A percentile compares a stretch with the other conserved stretches of the same genome.
phyloP scores from a whole-genome alignment of 1,140 invertebrate genomes.

The Nomia melanderi region DNA sequence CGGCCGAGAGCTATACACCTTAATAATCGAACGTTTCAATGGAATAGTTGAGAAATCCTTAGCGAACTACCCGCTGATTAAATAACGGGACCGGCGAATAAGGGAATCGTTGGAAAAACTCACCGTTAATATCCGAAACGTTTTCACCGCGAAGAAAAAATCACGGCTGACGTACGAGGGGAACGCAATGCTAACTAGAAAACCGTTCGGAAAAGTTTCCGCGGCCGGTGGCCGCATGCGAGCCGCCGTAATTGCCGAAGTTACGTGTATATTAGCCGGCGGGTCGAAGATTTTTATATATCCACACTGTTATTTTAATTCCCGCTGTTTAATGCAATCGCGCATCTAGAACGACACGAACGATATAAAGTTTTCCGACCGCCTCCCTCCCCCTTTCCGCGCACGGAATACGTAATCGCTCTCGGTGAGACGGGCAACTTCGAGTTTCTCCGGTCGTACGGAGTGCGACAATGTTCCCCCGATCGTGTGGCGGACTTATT shows the following conservation, averaged over 20 bases:
- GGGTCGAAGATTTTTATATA: constrained; percentile 1
- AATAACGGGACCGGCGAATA: no score
- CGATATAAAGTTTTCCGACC: not conserved
- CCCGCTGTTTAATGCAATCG: not conserved
- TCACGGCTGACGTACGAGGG: no score
- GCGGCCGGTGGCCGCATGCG: no score
- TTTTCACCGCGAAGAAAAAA: no score
- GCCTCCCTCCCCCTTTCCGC: not conserved
- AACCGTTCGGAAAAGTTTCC: not conserved
- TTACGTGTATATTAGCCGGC: not conserved
- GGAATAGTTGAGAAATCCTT: no score
- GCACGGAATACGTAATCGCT: not conserved
- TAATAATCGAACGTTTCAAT: no score
- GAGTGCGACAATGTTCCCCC: not conserved
- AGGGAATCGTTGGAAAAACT: no score
- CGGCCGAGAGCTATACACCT: no score
- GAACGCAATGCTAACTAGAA: no score
- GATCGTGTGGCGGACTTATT: no score
- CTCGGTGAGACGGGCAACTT: not conserved
- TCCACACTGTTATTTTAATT: constrained; percentile 3
- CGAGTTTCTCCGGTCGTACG: not conserved
- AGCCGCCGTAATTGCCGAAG: not conserved
- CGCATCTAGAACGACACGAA: not conserved
- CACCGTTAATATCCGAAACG: no score
- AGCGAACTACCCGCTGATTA: no score